Base-by-base conservation (phyloP, 2,888 invertebrate species). In the Biston stratarius region DNA sequence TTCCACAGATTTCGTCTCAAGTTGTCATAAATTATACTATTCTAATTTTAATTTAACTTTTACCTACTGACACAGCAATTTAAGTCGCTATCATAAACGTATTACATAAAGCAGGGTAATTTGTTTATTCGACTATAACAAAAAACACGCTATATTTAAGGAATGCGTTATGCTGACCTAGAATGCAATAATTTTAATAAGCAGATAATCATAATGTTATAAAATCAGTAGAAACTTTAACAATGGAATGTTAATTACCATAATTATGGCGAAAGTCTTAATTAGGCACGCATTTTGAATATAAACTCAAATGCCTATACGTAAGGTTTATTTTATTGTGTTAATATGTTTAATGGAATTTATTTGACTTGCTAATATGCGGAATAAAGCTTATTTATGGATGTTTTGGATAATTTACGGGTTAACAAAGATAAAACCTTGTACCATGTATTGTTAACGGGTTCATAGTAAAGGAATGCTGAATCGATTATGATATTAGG, bases 211-310 rank as follows among this genome's bases (percentile, higher is more conserved):
- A 59, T n/a, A 51, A 42, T 40, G 47, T 67, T 58, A 52, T 61
- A 61, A 66, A 61, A 58, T 53, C 66, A 58, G 52, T 62, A 62
- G 66, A 67, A 61, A 67, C 58, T 47, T 48, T 67, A 67, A 67
- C 66, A 62, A 62, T 67, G 61, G 66, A 57, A 61, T 67, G 15
- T 58, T 57, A 62, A 67, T 62, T 62, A 48, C 40, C 66, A 67
- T 58, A 58, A 58, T 59, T 36, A 57, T 62, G 61, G 58, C 61
- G 66, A 67, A 67, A 67, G 58, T 61, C 56, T 38, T 58, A 44
- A 52, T 58, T 52, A 45, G 10, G 7, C 0, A 24, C 44, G 8
- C 10, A 15, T 49, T 40, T 56, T 45, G n/a, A 65, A 55, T 56
- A 44, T 48, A n/a, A 56, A 59, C 59, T 55, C 14, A 55, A 62